Evolutionary conservation across 2,797 vertebrate species (phyloP), one percentile per base, ranked within the genome.

Genomic region (Cynodonichthys magdalenae): DNA sequence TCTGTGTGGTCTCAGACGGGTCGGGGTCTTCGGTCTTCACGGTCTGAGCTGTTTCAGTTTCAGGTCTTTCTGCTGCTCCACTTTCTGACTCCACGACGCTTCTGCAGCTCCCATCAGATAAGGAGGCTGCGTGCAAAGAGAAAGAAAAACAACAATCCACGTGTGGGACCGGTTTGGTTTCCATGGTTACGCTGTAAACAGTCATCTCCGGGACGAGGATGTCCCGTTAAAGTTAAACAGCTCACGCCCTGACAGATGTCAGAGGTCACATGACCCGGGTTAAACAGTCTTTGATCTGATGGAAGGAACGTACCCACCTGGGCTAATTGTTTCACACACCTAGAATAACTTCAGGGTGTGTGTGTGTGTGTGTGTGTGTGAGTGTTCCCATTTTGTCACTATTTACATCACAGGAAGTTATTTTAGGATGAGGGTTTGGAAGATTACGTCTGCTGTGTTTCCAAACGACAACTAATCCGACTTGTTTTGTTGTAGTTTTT

Each of bases 171-270:
- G 24, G 24, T 24, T 24, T 24, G 1, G 19, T 69, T 45, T 49
- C 14, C 64, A 56, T 47, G 68, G 75, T 52, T 4, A 34, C 63
- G 15, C 44, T 3, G 31, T 53, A 59, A 68, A 73, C 47, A 12
- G 27, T 6, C 19, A 15, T 14, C 1, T 27, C 5, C 39, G 28
- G 44, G 29, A 19, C 2, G 2, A 31, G 20, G 39, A 47, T 9
- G 14, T 34, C n/a, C 48, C 4, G 36, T 53, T 20, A 46, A 31
- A n/a, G 49, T 17, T 39, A 45, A 42, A 59, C 63, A 29, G 54
- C 11, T 60, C 67, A 64, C 62, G 15, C 75, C 73, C 67, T 1
- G 52, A 48, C 54, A 36, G 54, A 51, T 45, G 31, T 46, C 41
- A 46, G 17, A 60, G 56, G 59, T 76, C 63, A 73, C 31, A 15